Percentiles rank a stretch among this genome's conserved stretches.
Conservation (phyloP, 2,888 invertebrate genomes). For the Epinotia demarniana region DNA sequence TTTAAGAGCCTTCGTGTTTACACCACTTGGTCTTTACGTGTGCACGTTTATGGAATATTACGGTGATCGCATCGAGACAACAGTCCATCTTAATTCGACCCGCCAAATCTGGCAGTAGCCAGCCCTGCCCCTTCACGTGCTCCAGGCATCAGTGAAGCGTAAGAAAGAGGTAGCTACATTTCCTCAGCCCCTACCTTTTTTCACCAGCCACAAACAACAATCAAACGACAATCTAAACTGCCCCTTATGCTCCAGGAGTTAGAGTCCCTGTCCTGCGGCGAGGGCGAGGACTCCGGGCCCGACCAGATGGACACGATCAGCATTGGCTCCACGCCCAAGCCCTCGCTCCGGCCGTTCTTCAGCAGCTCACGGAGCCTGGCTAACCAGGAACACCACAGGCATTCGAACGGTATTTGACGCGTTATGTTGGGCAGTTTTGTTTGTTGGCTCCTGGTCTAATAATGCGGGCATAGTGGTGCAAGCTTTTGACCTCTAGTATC, state of each 20-base stretch:
- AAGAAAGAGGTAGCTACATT: no score
- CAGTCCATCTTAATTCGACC: no score
- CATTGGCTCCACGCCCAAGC: constrained; percentile 98
- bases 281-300: constrained; percentile 95
- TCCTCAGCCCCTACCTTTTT: no score
- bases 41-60: no score
- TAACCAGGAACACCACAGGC: constrained; percentile 79
- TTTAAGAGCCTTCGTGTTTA: no score
- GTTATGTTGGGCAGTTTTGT: background rate
- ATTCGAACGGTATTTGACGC: constrained; percentile 72
- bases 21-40: no score
- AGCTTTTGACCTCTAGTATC: background rate
- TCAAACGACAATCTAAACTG: background rate
- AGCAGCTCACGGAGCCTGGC: constrained; percentile 94
- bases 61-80: no score
- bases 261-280: constrained; percentile 95
- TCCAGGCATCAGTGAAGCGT: no score
- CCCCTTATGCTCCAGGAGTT: constrained; percentile 88
- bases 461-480: constrained; percentile 32
- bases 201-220: no score
- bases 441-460: constrained; percentile 53
- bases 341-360: constrained; percentile 97
- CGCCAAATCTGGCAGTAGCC: no score
- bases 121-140: no score
- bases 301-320: constrained; percentile 97